These are phyloP conservation scores for Aelia acuminata DNA, from an alignment of 2,888 invertebrate species.

Conservation along the genomic window DNA sequence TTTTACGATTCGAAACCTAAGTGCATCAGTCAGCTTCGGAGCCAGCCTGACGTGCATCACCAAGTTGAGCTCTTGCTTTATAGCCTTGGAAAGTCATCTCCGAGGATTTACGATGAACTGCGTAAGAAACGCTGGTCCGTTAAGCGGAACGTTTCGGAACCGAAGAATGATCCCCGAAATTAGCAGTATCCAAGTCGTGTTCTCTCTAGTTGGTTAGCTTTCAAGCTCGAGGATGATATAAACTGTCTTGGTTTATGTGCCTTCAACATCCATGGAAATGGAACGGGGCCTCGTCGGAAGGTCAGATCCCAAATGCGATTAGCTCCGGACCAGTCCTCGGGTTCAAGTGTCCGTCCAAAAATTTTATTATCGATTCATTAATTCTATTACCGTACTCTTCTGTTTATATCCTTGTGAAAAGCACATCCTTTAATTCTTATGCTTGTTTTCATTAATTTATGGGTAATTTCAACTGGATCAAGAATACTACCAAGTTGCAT, in stretches of 20 bases:
- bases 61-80: background rate
- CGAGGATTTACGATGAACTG: background rate
- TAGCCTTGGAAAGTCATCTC: background rate
- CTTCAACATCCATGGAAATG: conserved; percentile 32
- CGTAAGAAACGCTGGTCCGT: background rate
- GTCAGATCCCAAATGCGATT: conserved; percentile 13
- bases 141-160: background rate
- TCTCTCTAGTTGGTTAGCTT: background rate
- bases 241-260: conserved; percentile 11
- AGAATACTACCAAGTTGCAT: too few relatives aligned
- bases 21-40: background rate
- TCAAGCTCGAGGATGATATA: background rate
- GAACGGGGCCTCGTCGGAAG: background rate
- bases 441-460: background rate
- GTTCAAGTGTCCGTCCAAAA: background rate
- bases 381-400: background rate
- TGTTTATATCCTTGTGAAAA: background rate
- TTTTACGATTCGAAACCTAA: background rate
- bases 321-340: background rate
- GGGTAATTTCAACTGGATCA: too few relatives aligned
- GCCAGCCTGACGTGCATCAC: background rate
- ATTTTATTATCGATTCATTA: background rate
- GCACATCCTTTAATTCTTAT: too few relatives aligned
- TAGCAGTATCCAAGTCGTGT: conserved; percentile 36
- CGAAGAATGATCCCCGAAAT: background rate